Base-by-base conservation (phyloP, 1,140 invertebrate genomes). In the Pogonus chalceus region DNA sequence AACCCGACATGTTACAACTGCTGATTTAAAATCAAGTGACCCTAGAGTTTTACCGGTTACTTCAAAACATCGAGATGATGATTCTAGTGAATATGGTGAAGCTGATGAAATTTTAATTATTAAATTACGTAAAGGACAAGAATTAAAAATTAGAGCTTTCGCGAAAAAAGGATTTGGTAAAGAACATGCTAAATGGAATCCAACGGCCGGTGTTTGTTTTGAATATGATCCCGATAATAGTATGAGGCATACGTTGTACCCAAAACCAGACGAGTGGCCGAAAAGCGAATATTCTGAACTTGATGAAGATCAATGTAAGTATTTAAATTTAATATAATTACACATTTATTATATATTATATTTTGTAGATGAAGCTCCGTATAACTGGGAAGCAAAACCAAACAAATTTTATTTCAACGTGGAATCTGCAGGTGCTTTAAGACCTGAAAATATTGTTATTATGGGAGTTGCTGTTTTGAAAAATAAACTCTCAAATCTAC, bases 161-260 rank as follows among this genome's bases (percentile, higher is more conserved):
- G 97, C 96, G 0, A 94, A 96, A 60, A 88, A 88, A 72, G 81
- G 95, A 23, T 98, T 99, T 77, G 96, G 94, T 1, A 99, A 99
- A 70, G 97, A 99, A 69, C 97, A 99, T 77, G 96, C 97, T 1
- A 99, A 99, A 73, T 99, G 96, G 96, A 99, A 98, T 76, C 96
- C 96, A 12, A 99, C 96, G 1, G 90, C 90, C 58, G 94, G 94
- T 54, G 96, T 99, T 12, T 87, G 87, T 35, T 99, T 99, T 75
- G 96, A 99, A 73, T 99, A 99, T 79, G 97, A 99, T 76, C 97
- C 97, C 2, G 97, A 99, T 68, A 99, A 99, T 79, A 77, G 85
- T 1, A 88, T 99, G 79, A 79, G 94, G 50, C 97, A 99, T 66
- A 99, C 96, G 1, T 76, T 96, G 1, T 97, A 84, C 62, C 94